phyloP scores from a whole-genome alignment of 35 echinoderm and acorn worm genomes.

The Hemicentrotus pulcherrimus region DNA sequence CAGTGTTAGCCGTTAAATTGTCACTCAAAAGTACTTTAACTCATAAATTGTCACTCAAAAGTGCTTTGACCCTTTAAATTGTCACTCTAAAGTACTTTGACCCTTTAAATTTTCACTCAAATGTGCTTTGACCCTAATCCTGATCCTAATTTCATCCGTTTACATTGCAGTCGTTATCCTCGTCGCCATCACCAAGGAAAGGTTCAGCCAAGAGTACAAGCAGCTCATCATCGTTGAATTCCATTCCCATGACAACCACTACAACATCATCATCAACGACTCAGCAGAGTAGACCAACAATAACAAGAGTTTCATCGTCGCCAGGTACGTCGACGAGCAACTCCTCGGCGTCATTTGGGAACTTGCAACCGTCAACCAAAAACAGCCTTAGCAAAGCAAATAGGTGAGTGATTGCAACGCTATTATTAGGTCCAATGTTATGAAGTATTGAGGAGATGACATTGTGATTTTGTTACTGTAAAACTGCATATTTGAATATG shows the following conservation, averaged over 20 bases:
- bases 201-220: constrained; percentile 71
- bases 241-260: constrained; percentile 26
- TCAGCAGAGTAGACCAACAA: constrained; percentile 69
- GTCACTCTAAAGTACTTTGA: no score
- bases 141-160: background rate
- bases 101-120: no score
- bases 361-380: constrained; percentile 59
- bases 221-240: constrained; percentile 40
- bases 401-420: constrained; percentile 59
- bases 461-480: no score
- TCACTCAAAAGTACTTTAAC: no score
- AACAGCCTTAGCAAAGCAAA: constrained; percentile 88
- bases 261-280: constrained; percentile 59
- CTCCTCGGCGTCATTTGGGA: background rate
- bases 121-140: background rate
- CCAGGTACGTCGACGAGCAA: constrained; percentile 60
- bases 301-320: constrained; percentile 74
- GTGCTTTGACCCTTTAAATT: no score
- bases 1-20: no score
- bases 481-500: no score
- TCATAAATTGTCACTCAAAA: no score
- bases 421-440: background rate
- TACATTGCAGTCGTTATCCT: constrained; percentile 4
- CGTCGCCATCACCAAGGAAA: constrained; percentile 79
- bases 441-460: no score